Conservation (phyloP, 2,888 invertebrate genomes). For the Parnassius mnemosyne region DNA sequence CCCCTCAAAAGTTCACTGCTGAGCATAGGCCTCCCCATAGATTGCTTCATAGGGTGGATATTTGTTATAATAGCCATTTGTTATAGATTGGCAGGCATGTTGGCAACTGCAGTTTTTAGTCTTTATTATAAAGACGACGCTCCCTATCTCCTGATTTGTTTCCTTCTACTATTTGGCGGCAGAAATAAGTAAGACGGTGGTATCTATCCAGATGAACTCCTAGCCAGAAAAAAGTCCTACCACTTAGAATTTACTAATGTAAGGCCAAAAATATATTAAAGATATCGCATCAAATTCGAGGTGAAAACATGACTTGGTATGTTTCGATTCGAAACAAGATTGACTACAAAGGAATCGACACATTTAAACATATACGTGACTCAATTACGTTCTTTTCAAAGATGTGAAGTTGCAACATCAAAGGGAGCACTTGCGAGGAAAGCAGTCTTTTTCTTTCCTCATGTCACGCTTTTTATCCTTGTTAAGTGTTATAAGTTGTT, state of each 20-base stretch:
- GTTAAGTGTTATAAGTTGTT: constrained; percentile 7
- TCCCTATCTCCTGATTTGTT: too few species aligned
- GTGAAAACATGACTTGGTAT: constrained; percentile 50
- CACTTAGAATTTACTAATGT: background rate
- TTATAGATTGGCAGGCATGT: too few species aligned
- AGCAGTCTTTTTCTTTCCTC: constrained; percentile 38
- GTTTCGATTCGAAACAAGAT: constrained; percentile 52
- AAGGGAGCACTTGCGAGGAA: constrained; percentile 41
- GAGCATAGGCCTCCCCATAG: too few species aligned
- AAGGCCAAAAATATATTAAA: constrained; percentile 30
- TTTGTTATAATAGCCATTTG: too few species aligned
- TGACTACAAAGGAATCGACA: constrained; percentile 58
- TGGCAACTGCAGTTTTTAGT: too few species aligned
- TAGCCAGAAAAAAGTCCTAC: too few species aligned
- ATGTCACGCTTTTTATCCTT: constrained; percentile 22
- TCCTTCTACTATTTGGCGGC: too few species aligned
- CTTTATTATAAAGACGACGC: too few species aligned
- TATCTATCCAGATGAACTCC: too few species aligned
- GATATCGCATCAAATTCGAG: constrained; percentile 24
- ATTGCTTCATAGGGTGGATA: too few species aligned
- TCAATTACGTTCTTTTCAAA: constrained; percentile 45
- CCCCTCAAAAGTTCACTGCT: too few species aligned
- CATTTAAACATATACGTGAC: constrained; percentile 65
- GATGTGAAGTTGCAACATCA: constrained; percentile 45
- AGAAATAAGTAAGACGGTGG: too few species aligned